phyloP scores from a whole-genome alignment of 2,888 invertebrate genomes.

The Cyclophora albipunctata region DNA sequence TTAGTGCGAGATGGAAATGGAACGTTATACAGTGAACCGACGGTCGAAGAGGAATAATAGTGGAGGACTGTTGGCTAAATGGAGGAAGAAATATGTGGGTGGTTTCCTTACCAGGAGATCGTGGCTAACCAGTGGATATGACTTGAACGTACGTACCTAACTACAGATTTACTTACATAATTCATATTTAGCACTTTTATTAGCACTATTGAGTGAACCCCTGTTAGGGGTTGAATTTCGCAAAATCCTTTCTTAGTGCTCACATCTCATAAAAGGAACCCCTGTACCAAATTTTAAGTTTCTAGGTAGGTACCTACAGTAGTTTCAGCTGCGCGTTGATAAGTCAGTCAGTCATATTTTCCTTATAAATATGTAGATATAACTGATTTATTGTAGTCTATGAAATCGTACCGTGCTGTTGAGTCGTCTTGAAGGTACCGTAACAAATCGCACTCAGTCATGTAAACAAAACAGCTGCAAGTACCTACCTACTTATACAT shows the following conservation, averaged over 20 bases:
- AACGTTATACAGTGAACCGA: slow-evolving; percentile 56
- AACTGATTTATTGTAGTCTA: slow-evolving; percentile 3
- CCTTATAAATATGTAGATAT: neutral
- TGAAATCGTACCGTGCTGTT: slow-evolving; percentile 8
- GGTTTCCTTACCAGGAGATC: slow-evolving; percentile 45
- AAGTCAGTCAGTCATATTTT: too few species aligned
- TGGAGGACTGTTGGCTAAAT: slow-evolving; percentile 54
- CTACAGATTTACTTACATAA: neutral
- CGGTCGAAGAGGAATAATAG: slow-evolving; percentile 53
- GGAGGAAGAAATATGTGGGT: slow-evolving; percentile 53
- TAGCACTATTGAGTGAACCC: too few species aligned
- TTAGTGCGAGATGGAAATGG: slow-evolving; percentile 29
- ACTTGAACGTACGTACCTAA: slow-evolving; percentile 57
- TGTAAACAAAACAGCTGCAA: slow-evolving; percentile 1
- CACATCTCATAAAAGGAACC: neutral
- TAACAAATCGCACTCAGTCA: slow-evolving; percentile 8
- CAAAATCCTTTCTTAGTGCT: neutral
- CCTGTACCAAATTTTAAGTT: too few species aligned
- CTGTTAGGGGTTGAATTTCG: too few species aligned
- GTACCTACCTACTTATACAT: too few species aligned
- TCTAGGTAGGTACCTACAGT: neutral
- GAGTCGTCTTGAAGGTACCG: slow-evolving; percentile 1
- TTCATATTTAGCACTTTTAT: too few species aligned
- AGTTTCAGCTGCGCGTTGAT: too few species aligned
- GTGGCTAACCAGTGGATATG: slow-evolving; percentile 59